Conservation (phyloP, 2,113 vertebrate genomes). For the Sus scrofa region DNA sequence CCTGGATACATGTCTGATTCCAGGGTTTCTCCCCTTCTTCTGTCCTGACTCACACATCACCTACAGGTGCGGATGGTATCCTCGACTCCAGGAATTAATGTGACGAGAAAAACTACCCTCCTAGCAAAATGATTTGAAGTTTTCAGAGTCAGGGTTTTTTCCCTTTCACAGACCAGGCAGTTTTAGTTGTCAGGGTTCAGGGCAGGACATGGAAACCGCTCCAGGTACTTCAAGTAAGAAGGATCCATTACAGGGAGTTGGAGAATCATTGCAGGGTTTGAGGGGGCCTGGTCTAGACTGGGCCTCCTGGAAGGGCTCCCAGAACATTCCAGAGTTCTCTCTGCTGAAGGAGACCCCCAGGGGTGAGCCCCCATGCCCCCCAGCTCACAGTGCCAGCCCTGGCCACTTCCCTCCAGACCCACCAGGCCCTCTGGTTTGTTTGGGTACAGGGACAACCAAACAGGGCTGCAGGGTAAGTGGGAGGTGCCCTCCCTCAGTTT, state of each 20-base stretch:
- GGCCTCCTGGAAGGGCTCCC: neutral
- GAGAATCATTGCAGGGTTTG: fast-evolving
- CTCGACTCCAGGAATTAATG: neutral
- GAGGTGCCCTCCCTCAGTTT: neutral
- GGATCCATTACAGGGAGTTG: fast-evolving
- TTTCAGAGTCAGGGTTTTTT: neutral
- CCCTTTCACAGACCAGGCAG: neutral
- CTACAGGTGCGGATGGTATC: neutral
- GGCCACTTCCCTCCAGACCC: neutral
- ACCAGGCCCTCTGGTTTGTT: neutral
- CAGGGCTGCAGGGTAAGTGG: no score
- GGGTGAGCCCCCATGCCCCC: no score
- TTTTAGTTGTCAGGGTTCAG: neutral
- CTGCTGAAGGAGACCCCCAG: neutral
- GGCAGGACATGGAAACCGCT: fast-evolving
- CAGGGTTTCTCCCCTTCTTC: neutral
- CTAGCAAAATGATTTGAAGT: no score
- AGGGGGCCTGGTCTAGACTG: neutral
- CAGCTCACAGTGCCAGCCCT: neutral
- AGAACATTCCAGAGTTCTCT: neutral
- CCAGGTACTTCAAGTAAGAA: fast-evolving
- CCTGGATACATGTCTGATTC: neutral
- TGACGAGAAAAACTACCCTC: neutral
- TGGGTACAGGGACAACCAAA: neutral
- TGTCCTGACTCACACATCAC: neutral